Evolutionary conservation across 2,113 vertebrate genomes (phyloP).

Genomic region (Alosa alosa): DNA sequence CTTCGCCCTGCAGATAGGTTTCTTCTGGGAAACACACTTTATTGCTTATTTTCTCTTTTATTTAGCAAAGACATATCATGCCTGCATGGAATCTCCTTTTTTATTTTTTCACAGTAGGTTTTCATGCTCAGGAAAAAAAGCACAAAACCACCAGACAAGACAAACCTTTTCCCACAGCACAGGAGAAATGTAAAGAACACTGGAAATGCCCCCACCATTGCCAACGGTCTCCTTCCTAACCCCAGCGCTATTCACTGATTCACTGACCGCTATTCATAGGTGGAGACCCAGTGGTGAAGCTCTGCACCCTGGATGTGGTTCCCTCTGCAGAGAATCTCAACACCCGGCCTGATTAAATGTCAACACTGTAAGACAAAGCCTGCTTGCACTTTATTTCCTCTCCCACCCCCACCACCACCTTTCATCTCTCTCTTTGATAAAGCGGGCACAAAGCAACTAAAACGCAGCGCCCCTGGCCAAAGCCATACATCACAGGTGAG

Average conservation of each 20-base stretch:
- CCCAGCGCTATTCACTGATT: background rate
- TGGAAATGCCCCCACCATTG: background rate
- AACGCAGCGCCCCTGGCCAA: slow-evolving; percentile 53
- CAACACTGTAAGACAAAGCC: slow-evolving; percentile 66
- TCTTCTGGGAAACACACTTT: slow-evolving; percentile 35
- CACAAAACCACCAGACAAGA: background rate
- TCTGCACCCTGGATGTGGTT: slow-evolving; percentile 68
- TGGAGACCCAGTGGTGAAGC: slow-evolving; percentile 54
- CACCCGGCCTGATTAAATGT: slow-evolving; percentile 75
- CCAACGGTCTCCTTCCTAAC: background rate
- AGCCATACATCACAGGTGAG: slow-evolving; percentile 40
- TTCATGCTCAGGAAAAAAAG: background rate
- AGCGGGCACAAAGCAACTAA: slow-evolving; percentile 45
- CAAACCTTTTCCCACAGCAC: background rate
- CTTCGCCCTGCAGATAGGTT: background rate
- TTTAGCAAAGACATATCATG: background rate
- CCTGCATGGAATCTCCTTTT: background rate
- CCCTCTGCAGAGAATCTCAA: slow-evolving; percentile 64
- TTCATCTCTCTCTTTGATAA: slow-evolving; percentile 51
- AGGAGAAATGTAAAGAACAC: background rate
- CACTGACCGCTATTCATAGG: background rate
- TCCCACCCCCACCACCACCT: background rate
- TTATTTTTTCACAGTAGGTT: background rate
- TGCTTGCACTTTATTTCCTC: slow-evolving; percentile 50
- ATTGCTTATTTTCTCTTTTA: slow-evolving; percentile 30